phyloP scores from a whole-genome alignment of 1,140 invertebrate genomes.

The Aphelinus atriplicis region DNA sequence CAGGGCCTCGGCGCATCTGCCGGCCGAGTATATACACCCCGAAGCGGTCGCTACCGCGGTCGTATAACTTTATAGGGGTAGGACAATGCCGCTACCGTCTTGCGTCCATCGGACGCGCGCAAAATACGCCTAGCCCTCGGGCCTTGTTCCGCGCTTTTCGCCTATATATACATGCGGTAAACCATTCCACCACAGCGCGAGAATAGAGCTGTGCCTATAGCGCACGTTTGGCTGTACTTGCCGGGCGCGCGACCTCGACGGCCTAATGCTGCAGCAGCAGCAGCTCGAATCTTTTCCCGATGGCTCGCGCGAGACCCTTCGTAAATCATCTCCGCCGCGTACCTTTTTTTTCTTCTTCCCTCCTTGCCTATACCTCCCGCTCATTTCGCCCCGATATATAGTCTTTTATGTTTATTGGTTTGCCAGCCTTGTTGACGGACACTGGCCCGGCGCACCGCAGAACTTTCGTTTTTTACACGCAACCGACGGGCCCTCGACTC shows the following conservation, averaged over 20 bases:
- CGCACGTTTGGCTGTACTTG: too few relatives aligned
- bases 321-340: not conserved
- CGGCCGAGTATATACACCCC: too few relatives aligned
- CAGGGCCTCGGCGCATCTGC: too few relatives aligned
- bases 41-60: not conserved
- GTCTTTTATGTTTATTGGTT: constrained; percentile 43
- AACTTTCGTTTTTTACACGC: not conserved
- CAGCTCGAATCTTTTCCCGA: too few relatives aligned
- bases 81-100: constrained; percentile 5
- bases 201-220: constrained; percentile 27
- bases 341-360: too few relatives aligned
- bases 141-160: not conserved
- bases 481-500: too few relatives aligned
- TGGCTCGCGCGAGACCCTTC: not conserved
- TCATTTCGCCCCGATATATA: too few relatives aligned
- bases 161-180: too few relatives aligned
- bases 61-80: constrained; percentile 21
- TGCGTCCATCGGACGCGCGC: not conserved
- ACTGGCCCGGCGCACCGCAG: constrained; percentile 11
- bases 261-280: too few relatives aligned
- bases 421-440: constrained; percentile 42
- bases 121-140: not conserved
- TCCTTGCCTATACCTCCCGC: too few relatives aligned
- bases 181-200: not conserved
- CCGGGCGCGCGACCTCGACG: too few relatives aligned